Evolutionary conservation across 2,888 invertebrate genomes (phyloP).

Genomic region (Polietes domitor): DNA sequence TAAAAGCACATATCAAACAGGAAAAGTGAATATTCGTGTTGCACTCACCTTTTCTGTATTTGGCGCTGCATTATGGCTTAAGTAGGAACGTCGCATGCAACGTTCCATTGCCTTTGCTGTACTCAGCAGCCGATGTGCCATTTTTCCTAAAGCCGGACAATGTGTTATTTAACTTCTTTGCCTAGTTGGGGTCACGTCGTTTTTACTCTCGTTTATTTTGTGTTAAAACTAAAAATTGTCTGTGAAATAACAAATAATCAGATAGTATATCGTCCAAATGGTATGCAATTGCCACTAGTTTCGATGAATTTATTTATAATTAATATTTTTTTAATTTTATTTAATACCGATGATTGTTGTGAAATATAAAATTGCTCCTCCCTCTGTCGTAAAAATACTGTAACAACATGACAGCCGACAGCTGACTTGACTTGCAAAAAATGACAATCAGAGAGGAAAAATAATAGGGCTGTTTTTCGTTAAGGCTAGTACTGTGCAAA

Average conservation of each 20-base stretch:
- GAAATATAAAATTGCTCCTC: not conserved
- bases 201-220: not conserved
- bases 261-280: not conserved
- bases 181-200: not conserved
- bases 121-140: constrained; percentile 85
- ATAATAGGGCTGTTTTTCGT: no score
- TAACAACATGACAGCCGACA: not conserved
- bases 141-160: constrained; percentile 71
- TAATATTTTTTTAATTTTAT: not conserved
- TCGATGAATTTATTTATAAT: constrained; percentile 6
- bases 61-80: constrained; percentile 77
- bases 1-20: constrained; percentile 9
- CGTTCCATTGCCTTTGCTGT: constrained; percentile 83
- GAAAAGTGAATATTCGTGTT: no score
- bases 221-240: not conserved
- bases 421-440: not conserved
- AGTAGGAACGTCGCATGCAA: constrained; percentile 76
- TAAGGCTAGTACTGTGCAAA: no score
- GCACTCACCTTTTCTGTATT: constrained; percentile 77
- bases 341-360: constrained; percentile 20
- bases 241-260: not conserved
- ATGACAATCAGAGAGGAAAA: not conserved
- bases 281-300: not conserved
- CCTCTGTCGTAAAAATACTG: not conserved
- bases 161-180: constrained; percentile 29